Conservation (phyloP, 2,113 vertebrate genomes). For the Apistogramma diplotaenia region DNA sequence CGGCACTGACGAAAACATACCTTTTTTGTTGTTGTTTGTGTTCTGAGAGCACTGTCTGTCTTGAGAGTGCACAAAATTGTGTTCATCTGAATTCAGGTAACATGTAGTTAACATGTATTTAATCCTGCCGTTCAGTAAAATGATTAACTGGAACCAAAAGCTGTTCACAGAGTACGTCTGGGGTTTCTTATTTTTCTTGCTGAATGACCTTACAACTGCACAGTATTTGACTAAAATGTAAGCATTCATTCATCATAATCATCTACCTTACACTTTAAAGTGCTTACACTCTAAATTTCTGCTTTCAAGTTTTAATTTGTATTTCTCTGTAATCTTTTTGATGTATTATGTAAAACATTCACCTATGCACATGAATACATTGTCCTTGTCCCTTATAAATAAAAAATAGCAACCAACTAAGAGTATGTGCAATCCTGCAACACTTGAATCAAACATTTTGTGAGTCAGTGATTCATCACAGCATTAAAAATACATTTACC, state of each 20-base stretch:
- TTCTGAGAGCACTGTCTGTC: background rate
- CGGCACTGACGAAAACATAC: background rate
- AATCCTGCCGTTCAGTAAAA: background rate
- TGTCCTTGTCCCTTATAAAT: background rate
- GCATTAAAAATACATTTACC: background rate
- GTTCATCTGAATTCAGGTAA: background rate
- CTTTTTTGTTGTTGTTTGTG: background rate
- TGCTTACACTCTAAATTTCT: too few species aligned
- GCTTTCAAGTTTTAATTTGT: too few species aligned
- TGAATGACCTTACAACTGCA: background rate
- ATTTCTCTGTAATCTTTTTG: too few species aligned
- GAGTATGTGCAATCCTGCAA: background rate
- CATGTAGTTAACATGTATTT: too few species aligned
- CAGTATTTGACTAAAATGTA: too few species aligned
- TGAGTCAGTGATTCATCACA: background rate
- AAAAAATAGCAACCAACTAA: background rate
- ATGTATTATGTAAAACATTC: background rate
- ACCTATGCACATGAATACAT: background rate
- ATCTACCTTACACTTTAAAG: too few species aligned
- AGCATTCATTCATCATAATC: too few species aligned
- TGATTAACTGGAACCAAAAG: background rate
- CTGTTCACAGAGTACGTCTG: conserved; percentile 4
- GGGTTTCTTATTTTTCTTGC: background rate
- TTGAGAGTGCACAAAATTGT: background rate
- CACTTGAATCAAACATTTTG: background rate